phyloP scores from a whole-genome alignment of 1,140 invertebrate genomes.

The Papilio aristodemus region DNA sequence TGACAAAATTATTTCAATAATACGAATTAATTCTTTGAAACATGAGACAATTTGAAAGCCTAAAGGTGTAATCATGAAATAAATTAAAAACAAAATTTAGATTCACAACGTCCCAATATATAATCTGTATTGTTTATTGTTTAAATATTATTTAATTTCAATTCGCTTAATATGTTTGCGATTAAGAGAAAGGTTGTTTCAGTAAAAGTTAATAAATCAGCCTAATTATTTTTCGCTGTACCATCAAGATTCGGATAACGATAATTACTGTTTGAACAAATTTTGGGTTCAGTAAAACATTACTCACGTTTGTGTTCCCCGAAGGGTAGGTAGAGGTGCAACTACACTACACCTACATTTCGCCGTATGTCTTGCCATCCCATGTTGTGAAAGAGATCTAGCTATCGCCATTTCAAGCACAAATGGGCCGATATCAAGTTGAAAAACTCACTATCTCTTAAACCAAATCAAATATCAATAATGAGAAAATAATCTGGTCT shows the following conservation, averaged over 20 bases:
- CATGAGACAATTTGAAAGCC: not conserved
- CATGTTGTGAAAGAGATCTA: too few relatives aligned
- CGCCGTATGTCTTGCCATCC: too few relatives aligned
- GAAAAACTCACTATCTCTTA: too few relatives aligned
- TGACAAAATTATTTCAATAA: not conserved
- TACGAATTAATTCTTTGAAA: not conserved
- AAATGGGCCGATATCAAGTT: too few relatives aligned
- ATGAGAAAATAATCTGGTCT: not conserved
- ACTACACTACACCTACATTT: too few relatives aligned
- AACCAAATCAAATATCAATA: not conserved
- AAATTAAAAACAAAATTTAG: too few relatives aligned
- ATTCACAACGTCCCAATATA: not conserved
- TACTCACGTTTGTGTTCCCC: too few relatives aligned
- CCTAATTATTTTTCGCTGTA: not conserved
- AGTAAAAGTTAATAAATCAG: not conserved
- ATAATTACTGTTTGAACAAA: constrained; percentile 6
- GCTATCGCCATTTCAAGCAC: too few relatives aligned
- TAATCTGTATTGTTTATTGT: not conserved
- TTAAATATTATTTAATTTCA: constrained; percentile 10
- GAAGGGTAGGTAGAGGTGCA: too few relatives aligned
- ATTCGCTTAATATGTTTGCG: constrained; percentile 8
- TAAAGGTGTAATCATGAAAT: too few relatives aligned
- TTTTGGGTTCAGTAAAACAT: not conserved
- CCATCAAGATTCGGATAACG: not conserved
- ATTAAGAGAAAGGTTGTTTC: not conserved